phyloP scores from a whole-genome alignment of 2,113 vertebrate genomes.

The western clawed frog (Xenopus tropicalis) region UCB_Xtro_10.0 CM004445.2:120491501-120492000 shows the following conservation, averaged over 20 bases:
- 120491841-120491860: conserved; percentile 15
- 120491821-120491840: conserved; percentile 23
- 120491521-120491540: neutral
- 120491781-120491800: conserved; percentile 7
- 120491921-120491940: neutral
- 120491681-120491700: conserved; percentile 27
- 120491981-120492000: too few relatives aligned
- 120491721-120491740: conserved; percentile 43
- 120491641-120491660: conserved; percentile 33
- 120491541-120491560: neutral
- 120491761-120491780: conserved; percentile 35
- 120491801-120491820: neutral
- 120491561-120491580: conserved; percentile 17
- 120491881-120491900: conserved; percentile 29
- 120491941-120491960: neutral
- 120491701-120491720: conserved; percentile 36
- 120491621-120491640: conserved; percentile 28
- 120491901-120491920: neutral
- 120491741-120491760: conserved; percentile 34
- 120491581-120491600: conserved; percentile 38
- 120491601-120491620: conserved; percentile 31
- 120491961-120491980: too few relatives aligned
- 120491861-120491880: conserved; percentile 34
- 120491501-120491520: neutral
- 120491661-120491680: conserved; percentile 32